Evolutionary conservation across 2,797 vertebrate species (phyloP).

Genomic region (Schizothorax lantsangensis): DNA sequence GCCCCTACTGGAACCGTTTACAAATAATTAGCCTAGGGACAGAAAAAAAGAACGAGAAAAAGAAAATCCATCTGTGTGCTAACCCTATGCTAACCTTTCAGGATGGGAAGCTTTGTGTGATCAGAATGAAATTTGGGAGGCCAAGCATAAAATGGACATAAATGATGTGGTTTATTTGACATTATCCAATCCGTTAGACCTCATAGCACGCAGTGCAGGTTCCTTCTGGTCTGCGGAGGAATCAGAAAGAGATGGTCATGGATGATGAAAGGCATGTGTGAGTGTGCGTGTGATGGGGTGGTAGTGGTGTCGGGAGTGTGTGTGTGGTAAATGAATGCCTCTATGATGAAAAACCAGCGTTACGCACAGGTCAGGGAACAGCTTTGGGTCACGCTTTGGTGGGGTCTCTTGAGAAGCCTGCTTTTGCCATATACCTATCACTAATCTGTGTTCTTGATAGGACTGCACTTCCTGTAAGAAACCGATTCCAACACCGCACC

Average conservation of each 20-base stretch:
- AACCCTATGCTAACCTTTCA: slow-evolving; percentile 70
- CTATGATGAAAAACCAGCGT: slow-evolving; percentile 48
- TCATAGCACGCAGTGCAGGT: slow-evolving; percentile 50
- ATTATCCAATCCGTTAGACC: slow-evolving; percentile 54
- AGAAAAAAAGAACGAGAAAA: slow-evolving; percentile 58
- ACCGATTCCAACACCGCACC: slow-evolving; percentile 50
- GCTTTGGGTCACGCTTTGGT: slow-evolving; percentile 46
- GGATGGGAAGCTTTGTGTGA: slow-evolving; percentile 70
- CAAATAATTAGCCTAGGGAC: slow-evolving; percentile 76
- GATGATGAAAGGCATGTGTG: slow-evolving; percentile 58
- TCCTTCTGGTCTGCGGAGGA: slow-evolving; percentile 46
- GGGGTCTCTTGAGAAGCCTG: slow-evolving; percentile 66
- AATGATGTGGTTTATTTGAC: slow-evolving; percentile 62
- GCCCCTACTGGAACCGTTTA: slow-evolving; percentile 81
- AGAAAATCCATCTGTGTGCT: slow-evolving; percentile 76
- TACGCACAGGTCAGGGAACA: slow-evolving; percentile 51
- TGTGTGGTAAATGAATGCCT: slow-evolving; percentile 49
- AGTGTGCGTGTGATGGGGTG: slow-evolving; percentile 35
- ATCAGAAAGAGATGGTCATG: slow-evolving; percentile 51
- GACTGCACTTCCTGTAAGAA: slow-evolving; percentile 56
- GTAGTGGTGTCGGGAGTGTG: slow-evolving; percentile 24
- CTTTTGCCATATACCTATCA: slow-evolving; percentile 54
- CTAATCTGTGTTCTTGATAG: slow-evolving; percentile 56
- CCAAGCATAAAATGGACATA: slow-evolving; percentile 66
- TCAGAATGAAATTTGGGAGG: slow-evolving; percentile 65